phyloP scores from a whole-genome alignment of 2,797 vertebrate species.

The Helostoma temminkii region DNA sequence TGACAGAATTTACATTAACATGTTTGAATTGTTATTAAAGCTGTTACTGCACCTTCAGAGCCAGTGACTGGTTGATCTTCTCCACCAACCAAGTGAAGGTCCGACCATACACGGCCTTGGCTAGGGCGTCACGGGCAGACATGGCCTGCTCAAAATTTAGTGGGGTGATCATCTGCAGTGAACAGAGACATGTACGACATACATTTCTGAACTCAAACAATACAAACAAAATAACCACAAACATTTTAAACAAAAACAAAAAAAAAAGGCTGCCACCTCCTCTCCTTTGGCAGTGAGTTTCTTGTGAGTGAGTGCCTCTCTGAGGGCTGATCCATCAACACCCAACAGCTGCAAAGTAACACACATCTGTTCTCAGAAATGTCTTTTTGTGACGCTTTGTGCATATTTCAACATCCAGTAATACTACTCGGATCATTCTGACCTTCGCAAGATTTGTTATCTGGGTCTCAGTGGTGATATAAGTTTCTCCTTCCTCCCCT shows the following conservation, averaged over 20 bases:
- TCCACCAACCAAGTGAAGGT: conserved; percentile 96
- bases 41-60: conserved; percentile 86
- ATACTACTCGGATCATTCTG: conserved; percentile 65
- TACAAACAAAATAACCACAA: not conserved
- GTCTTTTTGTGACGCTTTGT: conserved; percentile 13
- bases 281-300: conserved; percentile 98
- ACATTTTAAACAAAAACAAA: not conserved
- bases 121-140: conserved; percentile 91
- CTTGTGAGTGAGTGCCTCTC: conserved; percentile 93
- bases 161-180: conserved; percentile 91
- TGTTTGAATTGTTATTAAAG: conserved; percentile 1
- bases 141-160: conserved; percentile 94
- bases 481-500: conserved; percentile 90
- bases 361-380: conserved; percentile 60
- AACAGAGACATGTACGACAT: not conserved
- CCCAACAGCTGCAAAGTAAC: conserved; percentile 88
- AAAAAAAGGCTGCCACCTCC: conserved; percentile 85
- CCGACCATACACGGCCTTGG: conserved; percentile 93
- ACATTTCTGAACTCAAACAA: not conserved
- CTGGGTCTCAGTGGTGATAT: conserved; percentile 91
- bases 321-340: conserved; percentile 87
- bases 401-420: conserved; percentile 40
- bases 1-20: not conserved
- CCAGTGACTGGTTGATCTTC: conserved; percentile 94
- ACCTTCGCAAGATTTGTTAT: conserved; percentile 91